These are phyloP conservation scores for Mobula birostris DNA, from an alignment of 2,113 vertebrate species.

Conservation along the genomic window DNA sequence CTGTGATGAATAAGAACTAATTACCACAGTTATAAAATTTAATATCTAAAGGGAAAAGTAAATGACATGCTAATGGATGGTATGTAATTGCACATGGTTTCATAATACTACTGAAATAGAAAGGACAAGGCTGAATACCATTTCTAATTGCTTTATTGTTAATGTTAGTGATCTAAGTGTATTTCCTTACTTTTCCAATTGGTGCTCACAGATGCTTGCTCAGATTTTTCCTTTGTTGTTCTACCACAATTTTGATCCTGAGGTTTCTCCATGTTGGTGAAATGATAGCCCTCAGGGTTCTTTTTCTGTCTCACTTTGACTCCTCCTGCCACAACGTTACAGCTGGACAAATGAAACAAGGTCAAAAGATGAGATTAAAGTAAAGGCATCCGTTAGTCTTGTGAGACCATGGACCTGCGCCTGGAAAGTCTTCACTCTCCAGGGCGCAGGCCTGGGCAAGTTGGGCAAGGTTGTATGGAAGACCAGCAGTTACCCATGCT, in stretches of 20 bases:
- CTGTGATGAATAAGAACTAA: background rate
- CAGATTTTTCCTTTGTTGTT: background rate
- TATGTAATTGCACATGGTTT: background rate
- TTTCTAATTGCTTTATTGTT: background rate
- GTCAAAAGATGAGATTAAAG: background rate
- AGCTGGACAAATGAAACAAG: slow-evolving; percentile 24
- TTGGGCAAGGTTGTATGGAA: too few relatives aligned
- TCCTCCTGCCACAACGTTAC: slow-evolving; percentile 11
- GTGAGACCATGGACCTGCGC: too few relatives aligned
- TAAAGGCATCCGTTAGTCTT: too few relatives aligned
- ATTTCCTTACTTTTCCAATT: slow-evolving; percentile 26
- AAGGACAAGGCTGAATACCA: background rate
- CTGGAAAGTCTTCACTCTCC: too few relatives aligned
- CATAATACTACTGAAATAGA: background rate
- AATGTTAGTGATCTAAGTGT: background rate
- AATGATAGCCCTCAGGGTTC: background rate
- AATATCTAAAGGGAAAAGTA: background rate
- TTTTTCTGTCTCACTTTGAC: slow-evolving; percentile 3
- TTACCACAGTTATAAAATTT: background rate
- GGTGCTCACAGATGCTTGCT: background rate
- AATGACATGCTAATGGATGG: background rate
- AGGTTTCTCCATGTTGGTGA: background rate
- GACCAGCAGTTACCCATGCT: too few relatives aligned
- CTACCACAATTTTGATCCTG: background rate
- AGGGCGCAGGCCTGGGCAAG: too few relatives aligned